Conservation (phyloP, 2,113 vertebrate genomes). For the Hyla sarda region DNA sequence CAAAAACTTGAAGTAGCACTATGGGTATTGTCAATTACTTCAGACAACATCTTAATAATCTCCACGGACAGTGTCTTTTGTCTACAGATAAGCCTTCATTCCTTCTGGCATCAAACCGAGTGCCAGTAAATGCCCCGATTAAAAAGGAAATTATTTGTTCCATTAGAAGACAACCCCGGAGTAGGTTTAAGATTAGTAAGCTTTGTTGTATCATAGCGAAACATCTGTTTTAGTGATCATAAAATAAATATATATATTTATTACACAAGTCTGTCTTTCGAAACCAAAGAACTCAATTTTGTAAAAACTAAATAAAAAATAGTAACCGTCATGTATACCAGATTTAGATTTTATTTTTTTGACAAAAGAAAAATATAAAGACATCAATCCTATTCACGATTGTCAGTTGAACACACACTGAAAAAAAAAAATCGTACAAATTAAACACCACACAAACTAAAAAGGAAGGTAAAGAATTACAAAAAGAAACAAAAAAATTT, state of each 20-base stretch:
- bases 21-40: constrained; percentile 19
- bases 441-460: constrained; percentile 65
- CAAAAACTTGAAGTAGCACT: neutral
- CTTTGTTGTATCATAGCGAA: constrained; percentile 11
- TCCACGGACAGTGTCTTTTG: constrained; percentile 32
- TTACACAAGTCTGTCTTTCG: neutral
- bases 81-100: constrained; percentile 39
- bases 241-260: neutral
- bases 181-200: constrained; percentile 26
- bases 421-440: constrained; percentile 63
- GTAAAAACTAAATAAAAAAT: neutral
- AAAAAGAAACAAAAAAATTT: constrained; percentile 54
- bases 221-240: constrained; percentile 36
- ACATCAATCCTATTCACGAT: constrained; percentile 70
- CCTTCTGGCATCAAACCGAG: constrained; percentile 36
- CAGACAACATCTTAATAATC: constrained; percentile 35
- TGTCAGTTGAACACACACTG: constrained; percentile 71
- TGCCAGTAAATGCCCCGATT: constrained; percentile 39
- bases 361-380: constrained; percentile 68
- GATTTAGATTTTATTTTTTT: constrained; percentile 67
- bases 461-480: constrained; percentile 11
- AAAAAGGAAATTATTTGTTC: constrained; percentile 37
- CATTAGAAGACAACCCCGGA: constrained; percentile 21
- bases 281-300: neutral
- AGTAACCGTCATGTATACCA: constrained; percentile 67